Conservation (phyloP, 2,797 vertebrate genomes). For the Sebastes matsubarae region DNA sequence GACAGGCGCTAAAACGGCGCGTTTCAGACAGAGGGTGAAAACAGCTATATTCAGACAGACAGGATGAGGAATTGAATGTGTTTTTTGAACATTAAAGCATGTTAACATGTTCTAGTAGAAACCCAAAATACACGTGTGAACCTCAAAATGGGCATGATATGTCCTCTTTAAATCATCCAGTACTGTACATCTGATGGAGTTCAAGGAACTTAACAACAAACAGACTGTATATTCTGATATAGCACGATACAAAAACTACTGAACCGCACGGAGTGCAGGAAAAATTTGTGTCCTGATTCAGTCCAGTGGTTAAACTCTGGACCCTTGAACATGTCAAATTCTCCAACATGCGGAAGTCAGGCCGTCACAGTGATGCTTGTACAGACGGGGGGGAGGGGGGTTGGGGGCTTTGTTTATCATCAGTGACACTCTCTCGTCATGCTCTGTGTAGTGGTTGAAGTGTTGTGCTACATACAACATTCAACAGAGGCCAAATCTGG, state of each 20-base stretch:
- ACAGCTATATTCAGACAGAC: too few species aligned
- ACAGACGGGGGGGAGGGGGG: background rate
- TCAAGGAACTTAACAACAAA: background rate
- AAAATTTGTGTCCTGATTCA: background rate
- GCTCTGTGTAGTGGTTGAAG: background rate
- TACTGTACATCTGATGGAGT: background rate
- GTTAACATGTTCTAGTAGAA: background rate
- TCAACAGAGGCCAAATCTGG: background rate
- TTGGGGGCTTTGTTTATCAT: conserved; percentile 17
- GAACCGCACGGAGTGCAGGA: background rate
- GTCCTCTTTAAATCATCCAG: background rate
- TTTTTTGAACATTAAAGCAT: background rate
- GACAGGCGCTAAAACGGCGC: too few species aligned
- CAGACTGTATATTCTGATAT: background rate
- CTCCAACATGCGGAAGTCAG: background rate
- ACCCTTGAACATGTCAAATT: conserved; percentile 1
- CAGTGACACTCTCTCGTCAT: background rate
- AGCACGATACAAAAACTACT: background rate
- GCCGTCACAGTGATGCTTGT: background rate
- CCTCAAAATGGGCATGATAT: too few species aligned
- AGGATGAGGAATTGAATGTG: background rate
- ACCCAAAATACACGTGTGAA: background rate
- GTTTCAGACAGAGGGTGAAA: too few species aligned
- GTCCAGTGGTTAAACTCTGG: conserved; percentile 7
- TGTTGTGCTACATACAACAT: background rate